Base-by-base conservation (phyloP, 2,113 vertebrate species). In the Tor tambroides region DNA sequence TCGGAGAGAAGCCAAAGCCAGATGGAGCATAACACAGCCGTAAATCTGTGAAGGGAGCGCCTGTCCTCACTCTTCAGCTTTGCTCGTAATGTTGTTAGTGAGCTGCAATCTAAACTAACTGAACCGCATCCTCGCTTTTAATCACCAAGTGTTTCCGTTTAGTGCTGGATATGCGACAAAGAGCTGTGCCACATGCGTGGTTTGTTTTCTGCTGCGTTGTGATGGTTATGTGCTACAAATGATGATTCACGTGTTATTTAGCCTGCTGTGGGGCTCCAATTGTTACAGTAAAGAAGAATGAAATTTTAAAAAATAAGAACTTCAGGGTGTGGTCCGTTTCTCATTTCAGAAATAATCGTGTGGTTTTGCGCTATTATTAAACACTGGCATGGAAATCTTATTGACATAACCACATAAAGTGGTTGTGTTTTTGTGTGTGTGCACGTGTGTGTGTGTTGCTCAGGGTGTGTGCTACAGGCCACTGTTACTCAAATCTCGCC, bases 311-410 rank as follows among this genome's bases (percentile, higher is more conserved):
- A 65, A 2, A 74, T 84, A 43, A 5, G 12, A 3, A 12, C 41
- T 43, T 88, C 83, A 84, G 90, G 83, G 75, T 84, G 56, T 38
- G 74, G 56, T 63, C 35, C 86, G 69, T 72, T 81, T 88, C 51
- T 82, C 38, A 17, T 46, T 85, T 87, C 82, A 79, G 83, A 89
- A 91, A 75, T 87, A 89, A 91, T 86, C 59, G 12, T 80, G 28
- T n/a, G 83, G 86, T 88, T 72, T 17, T 43, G 61, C 79, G 87
- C 90, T 90, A 15, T 91, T 87, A 91, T 92, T 90, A 91, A 86
- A 77, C 2, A 35, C 77, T 87, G 88, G 85, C 89, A 83, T 83
- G 78, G 69, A 49, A 85, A 90, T 84, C 85, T 63, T 67, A 77
- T 79, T 85, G 67, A 43, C 51, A 63, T 41, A 77, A 79, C 38